Evolutionary conservation across 2,113 vertebrate species (phyloP).

Genomic region (Oreotrochilus melanogaster): DNA sequence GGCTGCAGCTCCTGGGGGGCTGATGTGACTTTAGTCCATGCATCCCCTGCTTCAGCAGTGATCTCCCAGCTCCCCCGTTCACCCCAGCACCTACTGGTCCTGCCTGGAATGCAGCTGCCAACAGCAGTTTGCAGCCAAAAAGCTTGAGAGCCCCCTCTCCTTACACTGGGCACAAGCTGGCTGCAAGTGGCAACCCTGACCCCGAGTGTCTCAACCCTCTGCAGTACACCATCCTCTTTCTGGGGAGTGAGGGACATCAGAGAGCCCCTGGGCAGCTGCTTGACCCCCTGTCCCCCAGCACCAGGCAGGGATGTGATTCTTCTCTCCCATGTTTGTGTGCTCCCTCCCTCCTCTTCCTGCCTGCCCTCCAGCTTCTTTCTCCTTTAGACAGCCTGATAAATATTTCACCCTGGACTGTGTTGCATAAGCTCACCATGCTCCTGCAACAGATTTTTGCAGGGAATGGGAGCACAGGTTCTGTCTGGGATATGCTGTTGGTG

Average conservation of each 20-base stretch:
- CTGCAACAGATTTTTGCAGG: fast-evolving
- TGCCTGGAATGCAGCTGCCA: not conserved
- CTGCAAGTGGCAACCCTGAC: not conserved
- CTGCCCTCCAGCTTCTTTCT: not conserved
- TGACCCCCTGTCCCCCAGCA: fast-evolving
- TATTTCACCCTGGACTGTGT: not conserved
- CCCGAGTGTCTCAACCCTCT: fast-evolving
- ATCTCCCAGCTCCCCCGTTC: fast-evolving
- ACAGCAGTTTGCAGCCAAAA: not conserved
- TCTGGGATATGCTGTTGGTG: not conserved
- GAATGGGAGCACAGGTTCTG: not conserved
- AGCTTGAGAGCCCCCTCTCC: fast-evolving
- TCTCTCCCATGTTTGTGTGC: not conserved
- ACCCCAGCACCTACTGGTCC: not conserved
- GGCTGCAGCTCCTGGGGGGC: fast-evolving
- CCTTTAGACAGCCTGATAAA: slow-evolving; percentile 1
- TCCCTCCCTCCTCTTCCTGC: not conserved
- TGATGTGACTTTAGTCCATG: not conserved
- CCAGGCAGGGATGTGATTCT: not conserved
- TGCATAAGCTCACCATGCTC: not conserved
- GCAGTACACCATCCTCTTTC: not conserved
- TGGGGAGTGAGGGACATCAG: fast-evolving
- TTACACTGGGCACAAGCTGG: not conserved
- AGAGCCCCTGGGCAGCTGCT: not conserved
- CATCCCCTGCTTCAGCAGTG: not conserved